phyloP scores from a whole-genome alignment of 2,113 vertebrate genomes.

The Lepidothrix coronata region DNA sequence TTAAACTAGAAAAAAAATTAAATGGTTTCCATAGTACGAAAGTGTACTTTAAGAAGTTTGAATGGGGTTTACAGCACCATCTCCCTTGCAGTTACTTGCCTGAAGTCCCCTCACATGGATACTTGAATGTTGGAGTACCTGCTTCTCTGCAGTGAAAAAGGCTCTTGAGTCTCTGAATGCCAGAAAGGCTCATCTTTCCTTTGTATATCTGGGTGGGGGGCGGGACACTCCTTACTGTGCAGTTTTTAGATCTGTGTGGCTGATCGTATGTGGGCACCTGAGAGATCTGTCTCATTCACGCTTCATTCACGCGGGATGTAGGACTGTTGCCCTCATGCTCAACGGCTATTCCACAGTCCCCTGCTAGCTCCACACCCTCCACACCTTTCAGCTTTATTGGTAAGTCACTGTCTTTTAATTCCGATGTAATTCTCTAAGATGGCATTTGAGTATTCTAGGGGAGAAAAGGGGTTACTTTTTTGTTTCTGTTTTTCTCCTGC shows the following conservation, averaged over 20 bases:
- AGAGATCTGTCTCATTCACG: constrained; percentile 38
- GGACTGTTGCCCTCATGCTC: neutral
- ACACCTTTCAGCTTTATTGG: neutral
- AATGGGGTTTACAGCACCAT: neutral
- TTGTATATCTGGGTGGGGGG: neutral
- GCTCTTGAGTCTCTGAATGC: neutral
- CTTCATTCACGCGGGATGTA: constrained; percentile 27
- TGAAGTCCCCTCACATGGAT: neutral
- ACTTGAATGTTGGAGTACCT: neutral
- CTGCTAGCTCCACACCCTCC: neutral
- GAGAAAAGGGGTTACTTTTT: neutral
- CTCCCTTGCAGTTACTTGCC: neutral
- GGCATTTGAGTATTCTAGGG: neutral
- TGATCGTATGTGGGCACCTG: neutral
- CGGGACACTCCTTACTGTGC: constrained; percentile 6
- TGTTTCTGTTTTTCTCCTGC: neutral
- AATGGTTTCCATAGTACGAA: neutral
- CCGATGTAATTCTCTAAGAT: neutral
- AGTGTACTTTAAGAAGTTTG: neutral
- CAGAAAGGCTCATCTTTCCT: neutral
- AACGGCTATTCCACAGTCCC: neutral
- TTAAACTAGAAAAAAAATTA: neutral
- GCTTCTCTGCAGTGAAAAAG: neutral
- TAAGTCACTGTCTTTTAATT: constrained; percentile 26
- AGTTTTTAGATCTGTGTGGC: constrained; percentile 16